phyloP scores from a whole-genome alignment of 2,797 vertebrate genomes.

The Catostomus latipinnis region DNA sequence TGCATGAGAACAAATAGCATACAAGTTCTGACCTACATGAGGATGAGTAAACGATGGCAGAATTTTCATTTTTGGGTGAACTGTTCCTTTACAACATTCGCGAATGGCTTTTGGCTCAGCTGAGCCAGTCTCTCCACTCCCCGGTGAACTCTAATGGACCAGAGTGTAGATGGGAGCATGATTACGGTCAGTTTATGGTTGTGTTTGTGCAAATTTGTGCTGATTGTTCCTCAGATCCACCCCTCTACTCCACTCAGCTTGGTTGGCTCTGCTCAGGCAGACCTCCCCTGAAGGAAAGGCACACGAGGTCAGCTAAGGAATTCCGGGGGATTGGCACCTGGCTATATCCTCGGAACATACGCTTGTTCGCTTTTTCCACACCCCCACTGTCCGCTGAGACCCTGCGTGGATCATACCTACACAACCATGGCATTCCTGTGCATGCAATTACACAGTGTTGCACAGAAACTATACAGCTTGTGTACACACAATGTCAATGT shows the following conservation, averaged over 20 bases:
- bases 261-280: conserved; percentile 53
- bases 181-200: conserved; percentile 13
- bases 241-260: conserved; percentile 8
- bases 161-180: background rate
- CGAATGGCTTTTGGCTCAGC: background rate
- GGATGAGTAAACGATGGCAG: too few species aligned
- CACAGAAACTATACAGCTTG: conserved; percentile 5
- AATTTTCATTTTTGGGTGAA: too few species aligned
- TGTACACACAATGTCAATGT: conserved; percentile 13
- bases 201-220: conserved; percentile 33
- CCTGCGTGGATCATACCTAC: conserved; percentile 23
- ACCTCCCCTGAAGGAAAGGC: conserved; percentile 56
- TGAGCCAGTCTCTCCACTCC: background rate
- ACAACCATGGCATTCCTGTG: conserved; percentile 24
- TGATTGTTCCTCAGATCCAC: conserved; percentile 29
- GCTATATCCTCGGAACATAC: conserved; percentile 63
- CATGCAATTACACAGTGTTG: background rate
- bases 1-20: too few species aligned
- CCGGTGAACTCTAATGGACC: conserved; percentile 30
- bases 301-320: conserved; percentile 69
- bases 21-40: too few species aligned
- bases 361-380: conserved; percentile 2
- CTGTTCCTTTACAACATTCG: too few species aligned
- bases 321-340: conserved; percentile 70
- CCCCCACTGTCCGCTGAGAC: conserved; percentile 23